Conservation (phyloP, 1,140 invertebrate species). For the Bombus picipes region DNA sequence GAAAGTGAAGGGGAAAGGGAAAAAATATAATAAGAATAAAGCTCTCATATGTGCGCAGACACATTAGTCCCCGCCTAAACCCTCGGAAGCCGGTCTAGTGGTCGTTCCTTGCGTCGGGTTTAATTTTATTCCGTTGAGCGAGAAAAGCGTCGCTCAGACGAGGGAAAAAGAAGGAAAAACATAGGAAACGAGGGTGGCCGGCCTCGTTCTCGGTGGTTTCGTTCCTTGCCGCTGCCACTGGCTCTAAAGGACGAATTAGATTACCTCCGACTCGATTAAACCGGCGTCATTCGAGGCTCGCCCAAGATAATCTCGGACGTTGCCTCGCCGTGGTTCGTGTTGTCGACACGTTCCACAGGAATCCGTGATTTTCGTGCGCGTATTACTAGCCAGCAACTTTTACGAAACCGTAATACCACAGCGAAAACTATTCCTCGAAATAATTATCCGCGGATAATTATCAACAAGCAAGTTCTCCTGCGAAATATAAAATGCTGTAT, state of each 20-base stretch:
- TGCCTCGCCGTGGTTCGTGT: constrained; percentile 44
- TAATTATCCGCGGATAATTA: constrained; percentile 42
- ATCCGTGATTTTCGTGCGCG: constrained; percentile 44
- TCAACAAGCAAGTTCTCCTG: background rate
- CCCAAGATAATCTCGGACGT: constrained; percentile 64
- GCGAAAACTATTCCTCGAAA: constrained; percentile 22
- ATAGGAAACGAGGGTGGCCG: constrained; percentile 58
- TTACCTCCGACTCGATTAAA: constrained; percentile 79
- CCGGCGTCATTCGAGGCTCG: constrained; percentile 60
- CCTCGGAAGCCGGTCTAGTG: constrained; percentile 10
- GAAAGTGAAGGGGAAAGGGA: background rate
- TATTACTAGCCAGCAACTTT: constrained; percentile 4
- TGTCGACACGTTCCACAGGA: constrained; percentile 40
- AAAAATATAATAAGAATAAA: constrained; percentile 45
- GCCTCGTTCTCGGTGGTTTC: constrained; percentile 65
- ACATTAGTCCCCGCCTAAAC: constrained; percentile 34
- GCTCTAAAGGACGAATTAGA: constrained; percentile 77
- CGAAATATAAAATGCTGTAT: constrained; percentile 6
- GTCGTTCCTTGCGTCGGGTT: constrained; percentile 57
- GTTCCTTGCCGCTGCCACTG: constrained; percentile 60
- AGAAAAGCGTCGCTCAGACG: constrained; percentile 63
- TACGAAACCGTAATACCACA: background rate
- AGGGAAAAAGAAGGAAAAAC: constrained; percentile 35
- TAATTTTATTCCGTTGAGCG: constrained; percentile 75
- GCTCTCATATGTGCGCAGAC: constrained; percentile 28